phyloP scores from a whole-genome alignment of 2,113 vertebrate genomes.

The Rhea americana region DNA sequence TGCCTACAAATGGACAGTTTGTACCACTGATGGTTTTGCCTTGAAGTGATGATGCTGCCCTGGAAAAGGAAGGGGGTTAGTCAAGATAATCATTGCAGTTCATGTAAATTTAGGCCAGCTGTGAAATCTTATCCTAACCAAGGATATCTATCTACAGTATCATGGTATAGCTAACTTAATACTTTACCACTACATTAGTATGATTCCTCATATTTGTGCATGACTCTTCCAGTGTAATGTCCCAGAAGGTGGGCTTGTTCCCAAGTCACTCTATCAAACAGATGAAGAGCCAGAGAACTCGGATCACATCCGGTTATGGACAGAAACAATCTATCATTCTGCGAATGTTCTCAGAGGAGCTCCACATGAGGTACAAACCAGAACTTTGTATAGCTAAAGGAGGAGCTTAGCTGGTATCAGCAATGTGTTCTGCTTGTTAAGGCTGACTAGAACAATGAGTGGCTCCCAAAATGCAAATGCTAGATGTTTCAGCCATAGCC shows the following conservation, averaged over 20 bases:
- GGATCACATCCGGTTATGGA: constrained; percentile 81
- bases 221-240: constrained; percentile 77
- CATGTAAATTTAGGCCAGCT: neutral
- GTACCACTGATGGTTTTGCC: neutral
- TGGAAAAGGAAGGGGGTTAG: neutral
- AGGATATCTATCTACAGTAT: neutral
- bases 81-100: neutral
- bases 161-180: neutral
- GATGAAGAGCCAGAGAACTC: constrained; percentile 78
- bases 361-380: constrained; percentile 80
- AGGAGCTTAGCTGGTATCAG: neutral
- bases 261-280: constrained; percentile 81
- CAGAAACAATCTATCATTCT: constrained; percentile 84
- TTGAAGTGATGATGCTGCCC: neutral
- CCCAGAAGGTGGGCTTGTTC: constrained; percentile 84
- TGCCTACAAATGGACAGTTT: accelerated
- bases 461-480: neutral
- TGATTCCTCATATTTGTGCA: neutral
- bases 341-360: constrained; percentile 78
- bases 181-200: accelerated
- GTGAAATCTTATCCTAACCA: neutral
- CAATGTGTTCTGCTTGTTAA: neutral
- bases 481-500: accelerated
- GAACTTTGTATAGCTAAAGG: neutral
- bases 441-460: neutral